Evolutionary conservation across 2,113 vertebrate species (phyloP).

Genomic region (Lampris megalopsis): DNA sequence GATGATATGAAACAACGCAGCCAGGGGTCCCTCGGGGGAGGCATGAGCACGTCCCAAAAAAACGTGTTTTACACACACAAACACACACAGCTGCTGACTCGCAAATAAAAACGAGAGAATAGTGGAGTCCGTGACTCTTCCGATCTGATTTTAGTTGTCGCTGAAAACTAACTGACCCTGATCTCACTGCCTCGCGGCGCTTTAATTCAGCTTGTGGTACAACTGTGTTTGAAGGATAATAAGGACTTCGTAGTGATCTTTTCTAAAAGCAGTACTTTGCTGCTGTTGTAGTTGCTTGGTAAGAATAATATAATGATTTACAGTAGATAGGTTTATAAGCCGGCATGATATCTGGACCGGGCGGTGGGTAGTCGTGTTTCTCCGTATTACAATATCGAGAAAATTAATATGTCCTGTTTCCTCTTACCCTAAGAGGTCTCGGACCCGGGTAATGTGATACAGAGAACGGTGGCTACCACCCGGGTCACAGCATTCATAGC

Average conservation of each 20-base stretch:
- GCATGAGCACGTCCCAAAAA: conserved; percentile 81
- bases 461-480: conserved; percentile 26
- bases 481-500: conserved; percentile 32
- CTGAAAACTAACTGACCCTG: conserved; percentile 49
- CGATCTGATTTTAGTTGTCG: conserved; percentile 51
- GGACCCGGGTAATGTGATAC: conserved; percentile 19
- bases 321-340: conserved; percentile 36
- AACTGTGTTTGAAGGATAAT: conserved; percentile 30
- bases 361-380: conserved; percentile 32
- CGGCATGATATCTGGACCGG: conserved; percentile 39
- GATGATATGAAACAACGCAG: conserved; percentile 95
- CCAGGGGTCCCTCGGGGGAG: conserved; percentile 83
- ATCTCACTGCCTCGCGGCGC: conserved; percentile 51
- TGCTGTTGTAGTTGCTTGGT: conserved; percentile 11
- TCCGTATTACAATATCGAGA: conserved; percentile 20
- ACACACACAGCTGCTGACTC: conserved; percentile 78
- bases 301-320: conserved; percentile 38
- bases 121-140: conserved; percentile 28
- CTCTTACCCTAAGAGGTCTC: conserved; percentile 23
- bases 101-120: conserved; percentile 68
- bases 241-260: not conserved
- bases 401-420: conserved; percentile 27
- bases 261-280: conserved; percentile 1
- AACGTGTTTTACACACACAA: conserved; percentile 76
- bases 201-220: conserved; percentile 62